These are phyloP conservation scores for Diprion similis DNA, from an alignment of 1,140 invertebrate genomes.

Conservation along the genomic window DNA sequence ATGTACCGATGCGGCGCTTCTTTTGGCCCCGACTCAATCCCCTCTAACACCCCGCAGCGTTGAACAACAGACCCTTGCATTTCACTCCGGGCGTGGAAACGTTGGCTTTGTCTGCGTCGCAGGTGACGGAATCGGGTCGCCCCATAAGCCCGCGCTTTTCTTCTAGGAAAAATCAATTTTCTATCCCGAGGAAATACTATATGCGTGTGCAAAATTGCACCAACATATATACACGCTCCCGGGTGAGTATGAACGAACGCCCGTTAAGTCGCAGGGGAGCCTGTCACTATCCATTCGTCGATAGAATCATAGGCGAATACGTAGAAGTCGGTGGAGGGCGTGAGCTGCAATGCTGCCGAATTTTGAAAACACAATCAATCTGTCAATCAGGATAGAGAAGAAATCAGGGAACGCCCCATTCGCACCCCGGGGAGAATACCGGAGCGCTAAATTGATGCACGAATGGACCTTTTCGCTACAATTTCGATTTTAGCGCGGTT, in stretches of 20 bases:
- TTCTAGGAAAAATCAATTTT: constrained; percentile 8
- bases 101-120: not conserved
- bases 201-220: not conserved
- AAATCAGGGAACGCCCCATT: constrained; percentile 24
- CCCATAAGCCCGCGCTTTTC: not conserved
- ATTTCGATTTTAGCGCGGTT: no score
- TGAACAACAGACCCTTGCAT: not conserved
- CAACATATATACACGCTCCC: not conserved
- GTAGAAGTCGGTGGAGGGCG: constrained; percentile 2
- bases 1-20: not conserved
- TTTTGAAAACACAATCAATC: constrained; percentile 39
- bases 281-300: not conserved
- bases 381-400: constrained; percentile 36
- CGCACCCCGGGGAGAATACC: constrained; percentile 27
- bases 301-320: constrained; percentile 8
- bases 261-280: not conserved
- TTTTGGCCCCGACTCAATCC: not conserved
- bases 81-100: not conserved
- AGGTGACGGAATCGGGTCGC: not conserved
- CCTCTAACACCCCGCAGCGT: not conserved
- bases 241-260: not conserved
- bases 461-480: no score
- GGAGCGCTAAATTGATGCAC: not conserved
- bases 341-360: constrained; percentile 32
- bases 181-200: not conserved